Conservation (phyloP, 2,888 invertebrate genomes). For the Andrena praecox region DNA sequence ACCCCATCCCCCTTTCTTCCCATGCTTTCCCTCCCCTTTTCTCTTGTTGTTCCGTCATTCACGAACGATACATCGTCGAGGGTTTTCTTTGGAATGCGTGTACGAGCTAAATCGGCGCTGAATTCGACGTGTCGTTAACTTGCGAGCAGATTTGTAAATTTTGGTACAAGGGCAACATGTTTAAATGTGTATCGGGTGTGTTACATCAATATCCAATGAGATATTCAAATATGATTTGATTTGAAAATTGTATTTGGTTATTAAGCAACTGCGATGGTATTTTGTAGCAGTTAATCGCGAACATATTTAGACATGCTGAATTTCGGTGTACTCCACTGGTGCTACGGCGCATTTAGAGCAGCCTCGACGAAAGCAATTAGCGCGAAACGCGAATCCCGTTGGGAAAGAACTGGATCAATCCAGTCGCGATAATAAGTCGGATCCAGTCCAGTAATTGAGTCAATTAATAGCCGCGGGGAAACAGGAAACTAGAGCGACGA, state of each 20-base stretch:
- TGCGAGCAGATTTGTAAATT: background rate
- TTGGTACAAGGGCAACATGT: too few species aligned
- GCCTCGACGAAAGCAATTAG: constrained; percentile 26
- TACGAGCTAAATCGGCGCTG: background rate
- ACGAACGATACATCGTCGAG: background rate
- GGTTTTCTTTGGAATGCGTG: background rate
- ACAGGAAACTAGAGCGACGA: background rate
- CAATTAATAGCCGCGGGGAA: constrained; percentile 23
- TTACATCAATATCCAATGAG: too few species aligned
- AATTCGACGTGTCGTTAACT: background rate
- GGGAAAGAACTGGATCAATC: constrained; percentile 37
- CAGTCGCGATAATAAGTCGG: constrained; percentile 15
- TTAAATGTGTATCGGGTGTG: too few species aligned
- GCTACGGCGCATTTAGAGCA: background rate
- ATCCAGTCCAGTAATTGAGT: constrained; percentile 20
- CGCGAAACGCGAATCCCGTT: constrained; percentile 15
- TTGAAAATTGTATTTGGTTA: too few species aligned
- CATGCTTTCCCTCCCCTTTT: background rate
- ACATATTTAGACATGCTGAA: background rate
- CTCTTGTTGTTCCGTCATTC: constrained; percentile 19
- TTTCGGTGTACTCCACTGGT: background rate
- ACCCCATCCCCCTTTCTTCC: constrained; percentile 1
- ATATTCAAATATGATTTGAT: too few species aligned
- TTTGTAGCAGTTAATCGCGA: background rate
- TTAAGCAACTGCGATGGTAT: background rate